phyloP scores from a whole-genome alignment of 1,140 invertebrate species.

The Drosophila ficusphila region DNA sequence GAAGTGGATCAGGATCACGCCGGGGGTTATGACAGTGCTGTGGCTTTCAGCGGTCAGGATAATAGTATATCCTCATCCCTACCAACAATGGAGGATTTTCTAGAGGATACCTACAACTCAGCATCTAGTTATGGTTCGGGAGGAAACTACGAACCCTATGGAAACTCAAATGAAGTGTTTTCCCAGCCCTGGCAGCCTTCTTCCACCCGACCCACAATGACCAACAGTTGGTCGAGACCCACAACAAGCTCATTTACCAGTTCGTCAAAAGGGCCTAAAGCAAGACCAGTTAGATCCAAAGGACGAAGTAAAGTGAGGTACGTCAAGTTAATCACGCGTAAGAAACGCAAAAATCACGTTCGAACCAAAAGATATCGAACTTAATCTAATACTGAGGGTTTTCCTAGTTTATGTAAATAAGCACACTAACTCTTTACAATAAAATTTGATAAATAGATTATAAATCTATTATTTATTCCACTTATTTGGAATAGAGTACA shows the following conservation, averaged over 20 bases:
- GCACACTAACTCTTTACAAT: constrained; percentile 22
- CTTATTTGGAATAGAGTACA: neutral
- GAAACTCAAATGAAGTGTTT: constrained; percentile 3
- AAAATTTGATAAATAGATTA: neutral
- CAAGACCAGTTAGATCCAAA: constrained; percentile 6
- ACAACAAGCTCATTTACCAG: neutral
- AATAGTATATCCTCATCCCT: constrained; percentile 40
- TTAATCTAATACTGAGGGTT: neutral
- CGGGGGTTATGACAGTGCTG: constrained; percentile 45
- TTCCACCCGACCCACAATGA: constrained; percentile 5
- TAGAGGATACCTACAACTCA: constrained; percentile 12
- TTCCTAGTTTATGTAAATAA: neutral
- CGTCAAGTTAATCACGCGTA: constrained; percentile 53
- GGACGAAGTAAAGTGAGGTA: constrained; percentile 40
- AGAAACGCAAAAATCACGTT: constrained; percentile 70
- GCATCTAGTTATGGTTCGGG: neutral
- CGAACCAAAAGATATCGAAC: constrained; percentile 57
- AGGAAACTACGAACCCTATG: constrained; percentile 28
- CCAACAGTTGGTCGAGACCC: constrained; percentile 18
- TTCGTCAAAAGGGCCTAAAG: constrained; percentile 3
- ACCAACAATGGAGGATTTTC: constrained; percentile 58
- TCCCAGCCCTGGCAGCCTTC: constrained; percentile 25
- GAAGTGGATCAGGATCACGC: constrained; percentile 27
- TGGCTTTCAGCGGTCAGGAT: constrained; percentile 56
- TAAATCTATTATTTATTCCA: neutral